A percentile compares a stretch with the other conserved stretches of the same genome.
Evolutionary conservation across 2,797 vertebrate species (phyloP).

Genomic region (Sparus aurata): DNA sequence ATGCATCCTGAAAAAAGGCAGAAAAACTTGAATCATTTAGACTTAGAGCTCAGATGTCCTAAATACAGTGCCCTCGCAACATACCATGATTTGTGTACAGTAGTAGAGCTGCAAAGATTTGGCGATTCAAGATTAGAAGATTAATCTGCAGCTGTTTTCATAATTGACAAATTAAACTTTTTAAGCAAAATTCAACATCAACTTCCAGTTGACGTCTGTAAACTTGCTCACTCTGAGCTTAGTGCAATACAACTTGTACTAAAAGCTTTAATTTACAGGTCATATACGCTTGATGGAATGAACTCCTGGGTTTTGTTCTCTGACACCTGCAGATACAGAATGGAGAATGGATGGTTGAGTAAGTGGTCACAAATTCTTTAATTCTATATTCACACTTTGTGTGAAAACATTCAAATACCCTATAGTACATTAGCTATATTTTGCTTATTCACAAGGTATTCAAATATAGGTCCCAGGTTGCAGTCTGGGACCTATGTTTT

Average conservation of each 20-base stretch:
- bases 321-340: neutral
- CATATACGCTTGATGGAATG: neutral
- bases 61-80: neutral
- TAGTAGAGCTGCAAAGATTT: neutral
- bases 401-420: constrained; percentile 5
- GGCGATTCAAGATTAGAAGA: neutral
- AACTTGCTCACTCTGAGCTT: no score
- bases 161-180: neutral
- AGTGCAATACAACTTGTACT: neutral
- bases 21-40: constrained; percentile 15
- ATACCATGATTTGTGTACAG: neutral
- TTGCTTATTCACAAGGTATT: neutral
- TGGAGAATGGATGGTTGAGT: neutral
- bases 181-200: neutral
- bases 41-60: neutral
- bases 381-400: neutral
- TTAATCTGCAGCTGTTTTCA: neutral
- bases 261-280: neutral
- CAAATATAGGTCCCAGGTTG: neutral
- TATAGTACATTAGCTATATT: neutral
- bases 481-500: neutral
- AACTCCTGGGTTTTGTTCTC: neutral
- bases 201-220: neutral
- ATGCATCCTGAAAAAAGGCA: constrained; percentile 3
- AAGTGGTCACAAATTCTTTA: neutral